These are phyloP conservation scores for Oxytorus armatus DNA, from an alignment of 2,888 invertebrate species.

Conservation along the genomic window DNA sequence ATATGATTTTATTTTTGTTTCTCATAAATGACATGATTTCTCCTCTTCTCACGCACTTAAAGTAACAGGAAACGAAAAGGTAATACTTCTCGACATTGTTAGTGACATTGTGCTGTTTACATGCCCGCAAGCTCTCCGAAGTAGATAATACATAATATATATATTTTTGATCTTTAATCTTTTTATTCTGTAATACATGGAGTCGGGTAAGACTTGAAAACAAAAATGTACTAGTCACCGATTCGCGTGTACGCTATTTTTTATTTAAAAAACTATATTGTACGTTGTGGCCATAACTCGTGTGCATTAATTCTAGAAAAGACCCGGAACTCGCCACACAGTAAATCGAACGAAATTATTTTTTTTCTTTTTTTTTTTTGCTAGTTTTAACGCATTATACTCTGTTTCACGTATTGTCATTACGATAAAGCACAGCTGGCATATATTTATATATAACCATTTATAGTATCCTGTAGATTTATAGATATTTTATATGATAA, in stretches of 20 bases:
- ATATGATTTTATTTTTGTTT: constrained; percentile 60
- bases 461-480: constrained; percentile 17
- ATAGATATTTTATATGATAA: neutral
- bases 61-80: constrained; percentile 70
- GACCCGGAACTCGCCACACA: constrained; percentile 12
- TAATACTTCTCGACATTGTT: constrained; percentile 72
- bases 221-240: neutral
- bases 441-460: constrained; percentile 12
- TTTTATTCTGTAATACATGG: constrained; percentile 12
- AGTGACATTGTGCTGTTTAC: constrained; percentile 71
- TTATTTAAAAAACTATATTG: constrained; percentile 1
- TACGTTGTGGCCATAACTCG: neutral
- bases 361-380: neutral
- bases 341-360: neutral
- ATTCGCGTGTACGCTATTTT: constrained; percentile 15
- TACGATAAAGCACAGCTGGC: constrained; percentile 71
- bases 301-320: constrained; percentile 27
- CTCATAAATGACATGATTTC: constrained; percentile 69
- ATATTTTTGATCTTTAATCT: constrained; percentile 2
- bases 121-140: constrained; percentile 66
- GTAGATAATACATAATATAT: constrained; percentile 6
- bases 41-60: constrained; percentile 59
- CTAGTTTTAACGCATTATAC: constrained; percentile 6
- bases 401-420: constrained; percentile 68
- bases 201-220: constrained; percentile 3